Conservation (phyloP, 1,140 invertebrate species). For the Mylabris phalerata region DNA sequence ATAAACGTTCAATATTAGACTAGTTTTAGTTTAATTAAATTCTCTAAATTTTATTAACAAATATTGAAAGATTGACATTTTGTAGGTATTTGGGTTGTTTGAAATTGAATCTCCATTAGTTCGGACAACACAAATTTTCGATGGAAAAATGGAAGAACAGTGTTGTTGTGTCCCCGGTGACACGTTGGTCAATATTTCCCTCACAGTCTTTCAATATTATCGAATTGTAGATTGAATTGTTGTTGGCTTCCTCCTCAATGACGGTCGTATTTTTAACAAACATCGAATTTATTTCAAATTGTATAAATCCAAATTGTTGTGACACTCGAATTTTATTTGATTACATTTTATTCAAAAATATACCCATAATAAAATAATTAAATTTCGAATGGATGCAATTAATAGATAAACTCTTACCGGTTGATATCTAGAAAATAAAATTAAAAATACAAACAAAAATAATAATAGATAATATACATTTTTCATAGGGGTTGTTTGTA, state of each 20-base stretch:
- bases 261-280: too few species aligned
- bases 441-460: not conserved
- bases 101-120: slow-evolving; percentile 26
- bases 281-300: slow-evolving; percentile 4
- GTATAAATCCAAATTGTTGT: slow-evolving; percentile 7
- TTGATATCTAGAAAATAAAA: slow-evolving; percentile 1
- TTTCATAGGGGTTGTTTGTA: slow-evolving; percentile 6
- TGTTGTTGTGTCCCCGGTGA: slow-evolving; percentile 32
- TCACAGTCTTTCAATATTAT: not conserved
- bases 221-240: slow-evolving; percentile 19
- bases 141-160: slow-evolving; percentile 36
- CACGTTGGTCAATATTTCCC: slow-evolving; percentile 20
- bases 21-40: too few species aligned
- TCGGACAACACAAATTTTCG: slow-evolving; percentile 33
- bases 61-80: not conserved
- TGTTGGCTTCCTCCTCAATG: too few species aligned
- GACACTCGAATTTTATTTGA: slow-evolving; percentile 5
- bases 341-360: slow-evolving; percentile 8
- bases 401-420: slow-evolving; percentile 10
- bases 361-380: slow-evolving; percentile 11
- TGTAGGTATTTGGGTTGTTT: not conserved
- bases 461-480: too few species aligned
- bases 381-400: slow-evolving; percentile 14
- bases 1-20: too few species aligned
- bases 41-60: too few species aligned